These are phyloP conservation scores for Colistium nudipinnis DNA, from an alignment of 2,113 vertebrate genomes.

Conservation along the genomic window DNA sequence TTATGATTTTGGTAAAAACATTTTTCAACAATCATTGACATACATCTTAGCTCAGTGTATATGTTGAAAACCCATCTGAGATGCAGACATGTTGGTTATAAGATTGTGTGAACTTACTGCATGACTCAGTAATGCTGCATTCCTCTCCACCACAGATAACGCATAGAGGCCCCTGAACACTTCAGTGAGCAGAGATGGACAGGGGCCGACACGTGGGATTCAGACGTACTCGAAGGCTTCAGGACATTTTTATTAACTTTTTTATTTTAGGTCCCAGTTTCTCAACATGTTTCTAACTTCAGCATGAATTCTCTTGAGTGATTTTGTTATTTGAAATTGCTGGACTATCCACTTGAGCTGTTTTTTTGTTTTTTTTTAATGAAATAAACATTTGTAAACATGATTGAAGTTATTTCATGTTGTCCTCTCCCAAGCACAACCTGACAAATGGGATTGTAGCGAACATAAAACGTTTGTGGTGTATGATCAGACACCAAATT, in stretches of 20 bases:
- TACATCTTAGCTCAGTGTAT: not conserved
- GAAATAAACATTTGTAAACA: constrained; percentile 1
- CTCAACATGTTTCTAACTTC: too few relatives aligned
- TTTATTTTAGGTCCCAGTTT: too few relatives aligned
- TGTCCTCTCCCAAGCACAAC: not conserved
- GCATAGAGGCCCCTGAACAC: constrained; percentile 32
- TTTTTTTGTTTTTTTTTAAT: too few relatives aligned
- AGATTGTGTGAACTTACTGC: not conserved
- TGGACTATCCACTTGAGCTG: too few relatives aligned
- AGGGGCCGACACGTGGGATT: not conserved
- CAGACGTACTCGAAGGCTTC: not conserved
- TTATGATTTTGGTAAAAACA: too few relatives aligned
- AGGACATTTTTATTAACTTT: constrained; percentile 3
- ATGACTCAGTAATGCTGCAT: not conserved
- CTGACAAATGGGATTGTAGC: not conserved
- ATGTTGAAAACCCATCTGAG: not conserved
- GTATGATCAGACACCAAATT: not conserved
- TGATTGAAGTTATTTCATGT: not conserved
- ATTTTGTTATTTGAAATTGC: too few relatives aligned
- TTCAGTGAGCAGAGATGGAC: not conserved
- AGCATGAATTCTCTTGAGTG: too few relatives aligned
- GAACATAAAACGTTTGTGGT: not conserved
- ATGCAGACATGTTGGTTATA: not conserved
- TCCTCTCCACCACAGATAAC: constrained; percentile 47
- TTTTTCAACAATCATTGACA: too few relatives aligned